phyloP scores from a whole-genome alignment of 2,888 invertebrate species.

The Drosophila conformis region DNA sequence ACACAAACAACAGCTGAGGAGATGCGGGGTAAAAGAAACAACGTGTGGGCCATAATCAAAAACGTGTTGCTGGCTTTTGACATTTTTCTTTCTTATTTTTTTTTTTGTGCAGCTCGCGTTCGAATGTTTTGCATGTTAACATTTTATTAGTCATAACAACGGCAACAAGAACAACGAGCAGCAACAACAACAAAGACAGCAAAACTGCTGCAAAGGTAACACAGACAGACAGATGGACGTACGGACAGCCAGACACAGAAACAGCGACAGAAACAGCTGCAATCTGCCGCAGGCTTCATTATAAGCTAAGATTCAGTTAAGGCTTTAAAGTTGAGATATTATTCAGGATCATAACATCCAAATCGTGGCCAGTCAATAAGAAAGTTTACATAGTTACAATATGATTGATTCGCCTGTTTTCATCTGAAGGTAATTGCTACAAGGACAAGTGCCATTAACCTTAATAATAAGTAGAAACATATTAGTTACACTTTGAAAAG shows the following conservation, averaged over 20 bases:
- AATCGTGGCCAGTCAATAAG: slow-evolving; percentile 35
- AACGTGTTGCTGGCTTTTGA: slow-evolving; percentile 76
- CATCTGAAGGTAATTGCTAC: not conserved
- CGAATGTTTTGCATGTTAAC: slow-evolving; percentile 82
- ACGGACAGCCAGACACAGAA: slow-evolving; percentile 1
- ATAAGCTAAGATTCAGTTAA: slow-evolving; percentile 16
- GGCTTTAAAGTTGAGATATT: slow-evolving; percentile 11
- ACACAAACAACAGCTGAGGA: slow-evolving; percentile 35
- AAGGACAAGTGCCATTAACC: not conserved
- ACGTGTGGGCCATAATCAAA: slow-evolving; percentile 59
- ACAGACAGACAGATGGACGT: slow-evolving; percentile 23
- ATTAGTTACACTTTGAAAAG: not conserved
- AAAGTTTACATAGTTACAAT: not conserved
- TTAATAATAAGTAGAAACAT: not conserved
- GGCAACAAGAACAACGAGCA: slow-evolving; percentile 43
- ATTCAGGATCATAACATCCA: slow-evolving; percentile 43
- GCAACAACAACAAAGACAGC: slow-evolving; percentile 26
- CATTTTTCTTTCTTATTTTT: slow-evolving; percentile 65
- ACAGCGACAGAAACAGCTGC: slow-evolving; percentile 25
- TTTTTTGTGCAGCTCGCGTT: slow-evolving; percentile 33
- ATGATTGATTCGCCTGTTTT: not conserved
- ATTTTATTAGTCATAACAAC: slow-evolving; percentile 82
- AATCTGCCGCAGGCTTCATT: slow-evolving; percentile 58
- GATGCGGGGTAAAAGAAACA: slow-evolving; percentile 43
- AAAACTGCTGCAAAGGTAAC: slow-evolving; percentile 16